Evolutionary conservation across 2,113 vertebrate genomes (phyloP).

Genomic region (Sinosuthora webbiana): DNA sequence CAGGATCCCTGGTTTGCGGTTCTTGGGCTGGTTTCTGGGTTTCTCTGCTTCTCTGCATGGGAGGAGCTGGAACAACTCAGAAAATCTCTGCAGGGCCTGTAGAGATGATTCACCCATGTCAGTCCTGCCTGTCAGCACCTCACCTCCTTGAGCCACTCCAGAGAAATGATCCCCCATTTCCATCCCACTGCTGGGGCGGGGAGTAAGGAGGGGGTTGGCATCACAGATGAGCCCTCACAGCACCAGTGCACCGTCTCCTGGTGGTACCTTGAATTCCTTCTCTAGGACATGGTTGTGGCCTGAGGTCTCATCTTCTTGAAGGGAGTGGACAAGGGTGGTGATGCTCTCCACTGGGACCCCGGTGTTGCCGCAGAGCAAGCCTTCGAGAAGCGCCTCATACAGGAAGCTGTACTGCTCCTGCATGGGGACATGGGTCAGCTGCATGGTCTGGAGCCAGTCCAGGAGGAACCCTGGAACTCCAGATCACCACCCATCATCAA

Average conservation of each 20-base stretch:
- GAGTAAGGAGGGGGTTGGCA: not conserved
- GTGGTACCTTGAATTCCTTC: conserved; percentile 65
- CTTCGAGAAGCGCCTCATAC: conserved; percentile 51
- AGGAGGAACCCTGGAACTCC: not conserved
- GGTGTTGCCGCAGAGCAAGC: conserved; percentile 44
- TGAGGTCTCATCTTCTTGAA: not conserved
- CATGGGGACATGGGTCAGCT: not conserved
- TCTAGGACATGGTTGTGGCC: not conserved
- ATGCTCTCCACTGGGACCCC: conserved; percentile 17
- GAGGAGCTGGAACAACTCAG: conserved; percentile 47
- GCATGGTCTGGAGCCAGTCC: not conserved
- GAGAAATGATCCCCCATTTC: not conserved
- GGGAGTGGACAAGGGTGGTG: not conserved
- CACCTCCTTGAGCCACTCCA: not conserved
- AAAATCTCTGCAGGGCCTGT: conserved; percentile 62
- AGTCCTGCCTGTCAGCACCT: not conserved
- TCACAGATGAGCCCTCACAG: not conserved
- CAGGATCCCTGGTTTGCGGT: conserved; percentile 52
- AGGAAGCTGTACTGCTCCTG: conserved; percentile 70
- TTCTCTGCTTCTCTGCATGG: conserved; percentile 52
- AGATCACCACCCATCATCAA: not conserved
- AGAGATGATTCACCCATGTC: not conserved
- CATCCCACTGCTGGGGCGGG: not conserved
- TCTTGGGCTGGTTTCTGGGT: conserved; percentile 54
- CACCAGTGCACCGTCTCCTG: not conserved